phyloP scores from a whole-genome alignment of 2,797 vertebrate genomes.

The Epinephelus awoara region DNA sequence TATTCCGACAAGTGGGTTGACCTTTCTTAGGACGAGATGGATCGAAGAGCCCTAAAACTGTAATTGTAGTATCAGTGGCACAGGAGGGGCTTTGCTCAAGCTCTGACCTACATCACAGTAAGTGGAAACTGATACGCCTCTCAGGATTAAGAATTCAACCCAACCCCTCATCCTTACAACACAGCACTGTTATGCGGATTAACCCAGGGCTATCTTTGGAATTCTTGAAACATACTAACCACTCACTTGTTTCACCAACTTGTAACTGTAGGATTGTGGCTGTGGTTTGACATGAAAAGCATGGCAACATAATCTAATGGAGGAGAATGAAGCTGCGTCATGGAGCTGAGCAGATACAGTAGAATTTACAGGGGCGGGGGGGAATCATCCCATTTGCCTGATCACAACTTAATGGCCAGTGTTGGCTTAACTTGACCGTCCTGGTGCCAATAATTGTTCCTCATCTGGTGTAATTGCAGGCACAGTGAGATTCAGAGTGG shows the following conservation, averaged over 20 bases:
- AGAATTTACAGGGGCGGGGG: slow-evolving; percentile 3
- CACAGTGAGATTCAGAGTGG: slow-evolving; percentile 70
- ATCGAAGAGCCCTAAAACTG: slow-evolving; percentile 34
- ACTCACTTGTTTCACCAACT: slow-evolving; percentile 57
- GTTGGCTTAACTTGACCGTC: slow-evolving; percentile 49
- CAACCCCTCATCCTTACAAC: slow-evolving; percentile 68
- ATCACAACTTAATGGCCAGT: slow-evolving; percentile 65
- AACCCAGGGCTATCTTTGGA: slow-evolving; percentile 76
- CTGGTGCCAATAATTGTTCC: slow-evolving; percentile 73
- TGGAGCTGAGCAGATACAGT: slow-evolving; percentile 27
- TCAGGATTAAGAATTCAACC: slow-evolving; percentile 80
- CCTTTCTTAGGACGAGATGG: slow-evolving; percentile 2
- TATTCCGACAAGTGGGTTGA: too few species aligned
- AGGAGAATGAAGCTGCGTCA: slow-evolving; percentile 13
- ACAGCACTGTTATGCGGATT: slow-evolving; percentile 76
- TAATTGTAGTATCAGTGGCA: slow-evolving; percentile 67
- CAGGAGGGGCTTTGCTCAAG: slow-evolving; percentile 68
- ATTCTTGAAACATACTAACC: slow-evolving; percentile 60
- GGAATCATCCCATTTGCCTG: slow-evolving; percentile 60
- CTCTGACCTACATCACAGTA: slow-evolving; percentile 82
- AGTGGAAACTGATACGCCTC: slow-evolving; percentile 79
- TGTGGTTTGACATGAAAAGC: slow-evolving; percentile 22
- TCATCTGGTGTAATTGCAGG: slow-evolving; percentile 67
- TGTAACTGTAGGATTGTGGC: slow-evolving; percentile 36
- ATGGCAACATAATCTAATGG: slow-evolving; percentile 14